These are phyloP conservation scores for Pagrus major DNA, from an alignment of 2,113 vertebrate genomes.

Conservation along the genomic window DNA sequence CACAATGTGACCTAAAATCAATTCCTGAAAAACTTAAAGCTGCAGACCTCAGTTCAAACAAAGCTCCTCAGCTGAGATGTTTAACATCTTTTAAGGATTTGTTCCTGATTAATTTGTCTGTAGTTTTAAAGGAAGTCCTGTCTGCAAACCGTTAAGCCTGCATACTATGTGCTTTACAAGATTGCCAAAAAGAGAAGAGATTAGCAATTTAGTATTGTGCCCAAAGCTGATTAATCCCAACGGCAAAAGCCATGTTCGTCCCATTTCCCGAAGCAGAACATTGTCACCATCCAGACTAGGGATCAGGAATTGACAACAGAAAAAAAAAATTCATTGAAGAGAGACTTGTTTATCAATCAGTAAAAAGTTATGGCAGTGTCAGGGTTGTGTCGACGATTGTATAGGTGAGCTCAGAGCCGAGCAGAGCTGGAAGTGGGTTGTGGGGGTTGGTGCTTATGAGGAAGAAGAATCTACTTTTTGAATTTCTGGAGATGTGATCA, in stretches of 20 bases:
- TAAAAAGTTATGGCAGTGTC: neutral
- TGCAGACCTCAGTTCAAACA: conserved; percentile 6
- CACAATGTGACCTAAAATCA: conserved; percentile 21
- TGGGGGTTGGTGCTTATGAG: conserved; percentile 21
- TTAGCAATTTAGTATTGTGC: conserved; percentile 30
- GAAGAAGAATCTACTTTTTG: conserved; percentile 24
- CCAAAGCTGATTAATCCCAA: conserved; percentile 30
- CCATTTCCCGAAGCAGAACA: conserved; percentile 23
- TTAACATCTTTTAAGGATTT: conserved; percentile 15
- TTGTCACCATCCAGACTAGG: neutral
- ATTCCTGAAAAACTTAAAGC: neutral
- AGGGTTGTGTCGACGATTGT: neutral
- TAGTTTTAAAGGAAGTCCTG: conserved; percentile 18
- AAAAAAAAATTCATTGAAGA: neutral
- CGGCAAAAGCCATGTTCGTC: conserved; percentile 5
- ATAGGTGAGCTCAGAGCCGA: neutral
- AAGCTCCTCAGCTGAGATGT: conserved; percentile 1
- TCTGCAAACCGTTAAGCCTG: conserved; percentile 37
- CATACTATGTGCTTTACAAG: conserved; percentile 16
- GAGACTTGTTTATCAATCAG: neutral
- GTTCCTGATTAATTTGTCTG: conserved; percentile 27
- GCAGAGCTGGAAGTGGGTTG: conserved; percentile 21
- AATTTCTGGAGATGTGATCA: conserved; percentile 47
- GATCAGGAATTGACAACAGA: neutral
- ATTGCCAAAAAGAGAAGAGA: conserved; percentile 47